These are phyloP conservation scores for Papilio aristodemus DNA, from an alignment of 1,140 invertebrate genomes.

Conservation along the genomic window DNA sequence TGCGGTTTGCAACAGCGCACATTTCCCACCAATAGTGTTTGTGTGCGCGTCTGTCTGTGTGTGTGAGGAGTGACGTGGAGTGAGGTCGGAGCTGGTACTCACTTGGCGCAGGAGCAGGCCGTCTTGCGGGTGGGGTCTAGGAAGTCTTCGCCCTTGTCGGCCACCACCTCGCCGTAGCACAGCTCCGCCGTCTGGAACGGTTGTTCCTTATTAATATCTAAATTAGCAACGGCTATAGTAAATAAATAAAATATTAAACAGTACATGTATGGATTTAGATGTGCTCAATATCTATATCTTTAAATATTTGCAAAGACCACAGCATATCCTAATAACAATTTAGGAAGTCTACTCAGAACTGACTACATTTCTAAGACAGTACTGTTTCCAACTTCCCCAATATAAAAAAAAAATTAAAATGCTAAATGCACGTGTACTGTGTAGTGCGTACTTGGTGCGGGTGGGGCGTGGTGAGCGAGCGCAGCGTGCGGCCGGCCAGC, in stretches of 20 bases:
- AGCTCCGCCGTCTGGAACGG: conserved; percentile 78
- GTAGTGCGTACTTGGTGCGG: conserved; percentile 56
- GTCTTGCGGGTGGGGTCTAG: conserved; percentile 91
- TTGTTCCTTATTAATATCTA: not conserved
- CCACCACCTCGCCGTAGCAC: conserved; percentile 55
- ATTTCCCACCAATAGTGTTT: conserved; percentile 1
- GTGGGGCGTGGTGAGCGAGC: conserved; percentile 55
- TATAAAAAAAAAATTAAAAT: not conserved
- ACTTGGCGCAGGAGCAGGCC: conserved; percentile 89
- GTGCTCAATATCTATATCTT: conserved; percentile 1
- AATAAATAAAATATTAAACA: not conserved
- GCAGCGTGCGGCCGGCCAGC: conserved; percentile 48
- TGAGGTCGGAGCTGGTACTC: conserved; percentile 60
- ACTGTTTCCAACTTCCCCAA: conserved; percentile 63
- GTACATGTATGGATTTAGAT: not conserved
- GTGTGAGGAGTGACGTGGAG: not conserved
- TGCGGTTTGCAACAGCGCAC: not conserved
- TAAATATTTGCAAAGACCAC: not conserved
- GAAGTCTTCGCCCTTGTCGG: conserved; percentile 85
- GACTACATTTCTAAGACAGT: conserved; percentile 41
- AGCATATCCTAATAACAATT: conserved; percentile 39
- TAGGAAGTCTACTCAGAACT: conserved; percentile 65
- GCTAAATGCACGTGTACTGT: too few relatives aligned
- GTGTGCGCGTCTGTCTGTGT: not conserved
- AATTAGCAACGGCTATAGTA: not conserved